These are phyloP conservation scores for Onychomys leucogaster DNA, from an alignment of 2,797 vertebrate genomes.

Conservation along the genomic window DNA sequence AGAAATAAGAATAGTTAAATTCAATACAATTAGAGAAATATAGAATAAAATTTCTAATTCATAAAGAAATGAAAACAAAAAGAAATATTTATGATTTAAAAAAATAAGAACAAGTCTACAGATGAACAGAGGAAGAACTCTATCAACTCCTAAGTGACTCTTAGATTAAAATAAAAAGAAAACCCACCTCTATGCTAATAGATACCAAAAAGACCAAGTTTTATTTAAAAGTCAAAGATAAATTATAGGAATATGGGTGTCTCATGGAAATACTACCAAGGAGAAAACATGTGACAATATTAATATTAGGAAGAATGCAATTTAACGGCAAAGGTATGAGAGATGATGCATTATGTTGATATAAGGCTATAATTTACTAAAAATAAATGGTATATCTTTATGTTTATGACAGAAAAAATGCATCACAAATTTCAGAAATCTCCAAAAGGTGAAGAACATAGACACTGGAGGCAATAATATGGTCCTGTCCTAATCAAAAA, in stretches of 20 bases:
- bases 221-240: constrained; percentile 46
- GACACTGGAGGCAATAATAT: not conserved
- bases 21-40: not conserved
- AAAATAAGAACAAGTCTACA: not conserved
- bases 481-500: not conserved
- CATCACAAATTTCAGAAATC: not conserved
- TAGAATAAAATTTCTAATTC: constrained; percentile 27
- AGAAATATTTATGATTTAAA: not conserved
- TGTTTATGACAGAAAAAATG: not conserved
- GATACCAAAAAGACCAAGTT: not conserved
- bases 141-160: constrained; percentile 13
- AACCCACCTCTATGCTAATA: not conserved
- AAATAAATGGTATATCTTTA: constrained; percentile 18
- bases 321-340: not conserved
- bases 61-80: constrained; percentile 23
- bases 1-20: not conserved
- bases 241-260: not conserved
- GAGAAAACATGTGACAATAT: not conserved
- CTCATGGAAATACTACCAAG: not conserved
- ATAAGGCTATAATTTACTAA: not conserved
- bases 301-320: constrained; percentile 26
- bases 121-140: constrained; percentile 32
- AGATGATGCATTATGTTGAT: not conserved
- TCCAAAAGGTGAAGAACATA: not conserved
- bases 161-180: constrained; percentile 1